Conservation (phyloP, 1,140 invertebrate genomes). For the Lithobius niger region DNA sequence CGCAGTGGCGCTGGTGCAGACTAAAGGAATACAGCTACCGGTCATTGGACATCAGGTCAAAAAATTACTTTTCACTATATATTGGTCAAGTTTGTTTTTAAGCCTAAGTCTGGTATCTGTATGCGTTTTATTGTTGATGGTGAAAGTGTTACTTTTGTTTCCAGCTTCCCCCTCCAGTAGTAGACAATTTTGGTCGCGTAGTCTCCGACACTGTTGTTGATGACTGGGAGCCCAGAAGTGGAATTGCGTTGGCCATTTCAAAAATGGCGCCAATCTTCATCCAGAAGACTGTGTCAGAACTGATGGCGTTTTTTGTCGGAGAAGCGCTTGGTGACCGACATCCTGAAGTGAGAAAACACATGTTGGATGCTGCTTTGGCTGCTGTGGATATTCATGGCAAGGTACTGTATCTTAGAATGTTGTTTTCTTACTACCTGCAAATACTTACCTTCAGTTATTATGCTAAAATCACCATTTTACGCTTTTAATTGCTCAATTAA, state of each 20-base stretch:
- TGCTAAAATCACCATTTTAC: too few species aligned
- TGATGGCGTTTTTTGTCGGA: conserved; percentile 68
- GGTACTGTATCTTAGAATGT: conserved; percentile 28
- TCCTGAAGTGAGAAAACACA: conserved; percentile 65
- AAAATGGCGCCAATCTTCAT: conserved; percentile 57
- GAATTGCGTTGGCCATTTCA: conserved; percentile 65
- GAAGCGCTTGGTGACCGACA: conserved; percentile 74
- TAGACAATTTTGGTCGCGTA: conserved; percentile 84
- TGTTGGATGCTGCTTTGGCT: conserved; percentile 84
- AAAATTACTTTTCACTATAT: neutral
- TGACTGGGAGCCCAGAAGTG: conserved; percentile 72
- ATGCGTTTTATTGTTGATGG: conserved; percentile 4
- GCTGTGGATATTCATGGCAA: conserved; percentile 86
- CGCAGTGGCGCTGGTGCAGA: too few species aligned
- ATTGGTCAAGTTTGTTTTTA: neutral
- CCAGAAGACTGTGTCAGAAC: conserved; percentile 46
- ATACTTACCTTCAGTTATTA: too few species aligned
- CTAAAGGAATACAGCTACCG: too few species aligned
- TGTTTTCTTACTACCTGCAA: too few species aligned
- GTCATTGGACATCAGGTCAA: neutral
- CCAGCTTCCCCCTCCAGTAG: conserved; percentile 65
- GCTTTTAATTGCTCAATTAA: too few species aligned
- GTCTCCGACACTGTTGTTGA: conserved; percentile 63
- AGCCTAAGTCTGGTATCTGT: neutral
- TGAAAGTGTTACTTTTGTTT: too few species aligned